Evolutionary conservation across 2,113 vertebrate genomes (phyloP), one percentile per base, ranked within the genome.

Genomic region (Xiphophorus hellerii): DNA sequence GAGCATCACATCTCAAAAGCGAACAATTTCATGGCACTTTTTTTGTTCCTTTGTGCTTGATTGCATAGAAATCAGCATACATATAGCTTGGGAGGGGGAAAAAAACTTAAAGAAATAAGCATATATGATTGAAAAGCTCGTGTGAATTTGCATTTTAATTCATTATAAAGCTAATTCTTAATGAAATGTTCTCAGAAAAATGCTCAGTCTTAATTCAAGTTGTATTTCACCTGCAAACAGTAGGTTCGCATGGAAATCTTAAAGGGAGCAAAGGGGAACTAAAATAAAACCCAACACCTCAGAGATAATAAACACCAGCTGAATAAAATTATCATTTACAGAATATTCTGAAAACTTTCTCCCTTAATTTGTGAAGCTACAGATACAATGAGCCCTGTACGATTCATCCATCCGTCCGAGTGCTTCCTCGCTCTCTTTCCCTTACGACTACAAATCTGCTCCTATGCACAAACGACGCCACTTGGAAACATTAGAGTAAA

Each of bases 21-120:
- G 69, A 87, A 87, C 78, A 77, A 88, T 65, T 92, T 80, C 77
- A 92, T 94, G 94, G 94, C 93, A 94, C 93, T 75, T 90, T 75
- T 89, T 48, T 92, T 93, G 91, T 91, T 94, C 87, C 72, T 28
- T 88, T 89, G 80, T 92, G 83, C 89, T 91, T 90, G 83, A 89
- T 93, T 94, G 90, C 90, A 94, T 94, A 93, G 87, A 92, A 92
- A 92, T 89, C 28, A 88, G 86, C n/a, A 31, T 83, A 85, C 75
- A 84, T 79, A 37, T 27, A 37, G 62, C 17, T 42, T 58, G 37
- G 29, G 33, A 28, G 66, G 61, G 25, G 39, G 44, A 42, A 14
- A 14, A 14, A 39, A 54, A 39, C 13, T 81, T 60, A 87, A 89
- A 74, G 66, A 88, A 77, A 92, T 89, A 89, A 93, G 71, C 74